Conservation (phyloP, 1,140 invertebrate genomes). For the Anastrepha obliqua region DNA sequence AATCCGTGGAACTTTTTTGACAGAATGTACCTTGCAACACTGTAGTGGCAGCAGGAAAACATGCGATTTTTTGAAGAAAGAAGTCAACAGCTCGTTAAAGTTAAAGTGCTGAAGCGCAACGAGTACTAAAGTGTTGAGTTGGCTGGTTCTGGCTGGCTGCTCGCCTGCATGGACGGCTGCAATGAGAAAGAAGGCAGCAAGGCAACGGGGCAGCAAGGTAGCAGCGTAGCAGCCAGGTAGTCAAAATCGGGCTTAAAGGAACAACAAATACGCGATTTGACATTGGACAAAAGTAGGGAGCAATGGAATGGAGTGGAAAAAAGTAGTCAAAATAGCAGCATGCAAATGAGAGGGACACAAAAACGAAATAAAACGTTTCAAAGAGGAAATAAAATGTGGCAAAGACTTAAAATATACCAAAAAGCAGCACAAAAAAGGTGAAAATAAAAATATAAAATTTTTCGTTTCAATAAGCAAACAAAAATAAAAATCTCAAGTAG, state of each 20-base stretch:
- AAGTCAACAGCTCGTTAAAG: conserved; percentile 73
- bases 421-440: neutral
- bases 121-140: conserved; percentile 46
- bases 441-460: neutral
- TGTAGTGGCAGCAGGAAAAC: conserved; percentile 23
- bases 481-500: conserved; percentile 56
- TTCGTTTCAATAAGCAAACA: neutral
- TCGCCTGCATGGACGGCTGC: neutral
- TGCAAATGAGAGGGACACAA: conserved; percentile 27
- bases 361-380: neutral
- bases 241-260: conserved; percentile 12
- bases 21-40: neutral
- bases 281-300: neutral
- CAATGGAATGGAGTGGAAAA: conserved; percentile 40
- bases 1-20: no score
- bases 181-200: neutral
- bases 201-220: conserved; percentile 6
- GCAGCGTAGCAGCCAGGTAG: conserved; percentile 6
- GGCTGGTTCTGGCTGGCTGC: neutral
- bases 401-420: neutral
- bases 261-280: neutral
- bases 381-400: conserved; percentile 22
- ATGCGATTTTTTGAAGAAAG: conserved; percentile 61
- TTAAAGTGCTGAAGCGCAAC: conserved; percentile 70
- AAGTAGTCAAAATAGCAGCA: neutral